These are phyloP conservation scores for Nephrotoma appendiculata DNA, from an alignment of 2,888 invertebrate genomes.

Conservation along the genomic window DNA sequence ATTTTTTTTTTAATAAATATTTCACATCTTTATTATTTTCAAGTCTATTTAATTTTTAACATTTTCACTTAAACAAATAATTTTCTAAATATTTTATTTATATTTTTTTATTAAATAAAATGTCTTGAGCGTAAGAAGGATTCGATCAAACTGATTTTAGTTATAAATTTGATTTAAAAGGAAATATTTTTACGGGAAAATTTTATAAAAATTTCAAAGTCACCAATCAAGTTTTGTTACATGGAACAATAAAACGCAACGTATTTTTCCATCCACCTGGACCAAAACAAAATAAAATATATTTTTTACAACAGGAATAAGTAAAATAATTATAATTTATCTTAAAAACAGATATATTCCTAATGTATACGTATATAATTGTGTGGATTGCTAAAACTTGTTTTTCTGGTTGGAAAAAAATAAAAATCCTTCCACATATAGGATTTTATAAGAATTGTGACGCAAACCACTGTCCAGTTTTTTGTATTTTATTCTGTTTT, in stretches of 20 bases:
- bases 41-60: not conserved
- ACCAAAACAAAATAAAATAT: not conserved
- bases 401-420: not conserved
- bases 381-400: not conserved
- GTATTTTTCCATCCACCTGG: not conserved
- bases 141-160: slow-evolving; percentile 6
- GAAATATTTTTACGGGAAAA: not conserved
- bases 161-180: not conserved
- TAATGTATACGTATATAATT: not conserved
- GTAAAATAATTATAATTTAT: not conserved
- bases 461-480: not conserved
- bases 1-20: not conserved
- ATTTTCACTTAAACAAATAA: not conserved
- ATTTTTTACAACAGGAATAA: not conserved
- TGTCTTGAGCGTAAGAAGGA: slow-evolving; percentile 4
- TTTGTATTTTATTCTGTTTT: not conserved
- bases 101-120: not conserved
- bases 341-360: not conserved
- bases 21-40: not conserved
- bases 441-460: not conserved
- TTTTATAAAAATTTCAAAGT: not conserved
- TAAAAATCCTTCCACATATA: not conserved
- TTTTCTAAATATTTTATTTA: not conserved
- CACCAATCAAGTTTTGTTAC: not conserved
- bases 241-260: not conserved